These are phyloP conservation scores for Erpobdella octoculata DNA, from an alignment of 2,888 invertebrate species.

Conservation along the genomic window DNA sequence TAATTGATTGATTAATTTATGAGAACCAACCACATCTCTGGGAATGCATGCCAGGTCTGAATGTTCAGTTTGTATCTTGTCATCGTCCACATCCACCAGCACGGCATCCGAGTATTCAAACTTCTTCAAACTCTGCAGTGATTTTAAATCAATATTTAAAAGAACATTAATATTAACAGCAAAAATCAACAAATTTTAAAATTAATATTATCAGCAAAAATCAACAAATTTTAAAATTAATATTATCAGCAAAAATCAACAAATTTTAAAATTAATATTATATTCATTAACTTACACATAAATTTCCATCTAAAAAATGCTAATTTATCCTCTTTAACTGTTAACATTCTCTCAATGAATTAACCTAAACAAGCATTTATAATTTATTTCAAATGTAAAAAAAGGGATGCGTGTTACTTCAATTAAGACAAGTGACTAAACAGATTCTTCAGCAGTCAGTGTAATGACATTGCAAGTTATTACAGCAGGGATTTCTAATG, in stretches of 20 bases:
- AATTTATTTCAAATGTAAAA: too few species aligned
- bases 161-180: slow-evolving; percentile 7
- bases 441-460: too few species aligned
- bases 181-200: background rate
- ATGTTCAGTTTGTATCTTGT: slow-evolving; percentile 75
- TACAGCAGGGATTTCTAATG: too few species aligned
- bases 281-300: background rate
- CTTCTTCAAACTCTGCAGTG: slow-evolving; percentile 61
- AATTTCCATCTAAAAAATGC: too few species aligned
- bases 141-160: background rate
- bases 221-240: background rate
- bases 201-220: background rate
- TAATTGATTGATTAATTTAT: background rate
- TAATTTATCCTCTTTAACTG: too few species aligned
- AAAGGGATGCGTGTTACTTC: too few species aligned
- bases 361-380: too few species aligned
- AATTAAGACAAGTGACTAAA: too few species aligned
- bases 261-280: background rate
- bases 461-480: too few species aligned
- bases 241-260: background rate
- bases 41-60: slow-evolving; percentile 83
- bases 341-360: too few species aligned
- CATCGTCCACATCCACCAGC: slow-evolving; percentile 82
- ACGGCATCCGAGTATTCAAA: slow-evolving; percentile 88
- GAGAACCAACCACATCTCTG: slow-evolving; percentile 68